Evolutionary conservation across 2,797 vertebrate genomes (phyloP).

Genomic region (Trachurus trachurus): DNA sequence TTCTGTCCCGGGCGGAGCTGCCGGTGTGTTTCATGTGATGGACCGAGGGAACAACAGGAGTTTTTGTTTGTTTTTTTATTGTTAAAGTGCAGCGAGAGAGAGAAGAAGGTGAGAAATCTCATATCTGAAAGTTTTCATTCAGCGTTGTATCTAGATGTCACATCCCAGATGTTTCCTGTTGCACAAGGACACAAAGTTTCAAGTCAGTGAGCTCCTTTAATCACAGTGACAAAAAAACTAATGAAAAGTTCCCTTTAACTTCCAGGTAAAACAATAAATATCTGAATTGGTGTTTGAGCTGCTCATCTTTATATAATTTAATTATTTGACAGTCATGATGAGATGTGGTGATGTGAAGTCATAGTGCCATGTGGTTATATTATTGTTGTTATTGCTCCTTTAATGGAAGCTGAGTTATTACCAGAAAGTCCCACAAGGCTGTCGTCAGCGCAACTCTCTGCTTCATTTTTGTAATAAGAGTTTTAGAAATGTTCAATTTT

Average conservation of each 20-base stretch:
- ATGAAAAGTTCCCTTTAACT: neutral
- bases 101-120: neutral
- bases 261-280: neutral
- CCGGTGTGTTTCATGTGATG: slow-evolving; percentile 21
- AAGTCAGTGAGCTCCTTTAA: neutral
- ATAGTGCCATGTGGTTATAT: too few species aligned
- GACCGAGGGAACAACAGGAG: slow-evolving; percentile 27
- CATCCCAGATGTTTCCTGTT: neutral
- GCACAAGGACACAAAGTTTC: neutral
- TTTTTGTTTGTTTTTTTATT: neutral
- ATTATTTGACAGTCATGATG: too few species aligned
- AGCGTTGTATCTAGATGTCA: too few species aligned
- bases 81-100: neutral
- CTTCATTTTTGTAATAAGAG: too few species aligned
- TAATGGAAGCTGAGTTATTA: too few species aligned
- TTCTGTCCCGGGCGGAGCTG: slow-evolving; percentile 50
- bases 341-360: too few species aligned
- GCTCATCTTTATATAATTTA: neutral
- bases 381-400: too few species aligned
- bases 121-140: neutral
- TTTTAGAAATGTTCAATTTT: too few species aligned
- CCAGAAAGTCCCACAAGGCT: too few species aligned
- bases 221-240: neutral
- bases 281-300: neutral
- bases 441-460: too few species aligned